Conservation (phyloP, 2,797 vertebrate genomes). For the Pseudochirops corinnae region DNA sequence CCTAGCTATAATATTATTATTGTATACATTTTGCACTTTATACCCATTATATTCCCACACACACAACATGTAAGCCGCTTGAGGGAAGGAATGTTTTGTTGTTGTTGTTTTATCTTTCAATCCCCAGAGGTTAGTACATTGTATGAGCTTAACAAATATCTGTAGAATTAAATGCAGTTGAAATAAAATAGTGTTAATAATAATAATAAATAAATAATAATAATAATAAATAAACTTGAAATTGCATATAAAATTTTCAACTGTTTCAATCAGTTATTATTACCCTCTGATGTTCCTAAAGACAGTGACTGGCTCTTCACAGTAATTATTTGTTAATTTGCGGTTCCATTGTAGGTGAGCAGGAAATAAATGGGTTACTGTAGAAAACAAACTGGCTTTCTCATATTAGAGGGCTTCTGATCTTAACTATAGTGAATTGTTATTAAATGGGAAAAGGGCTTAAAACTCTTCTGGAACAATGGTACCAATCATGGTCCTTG, state of each 20-base stretch:
- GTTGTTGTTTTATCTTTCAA: not conserved
- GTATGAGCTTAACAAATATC: not conserved
- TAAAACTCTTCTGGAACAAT: not conserved
- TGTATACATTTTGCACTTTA: not conserved
- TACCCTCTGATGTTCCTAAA: not conserved
- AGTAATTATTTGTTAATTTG: not conserved
- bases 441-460: not conserved
- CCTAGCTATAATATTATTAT: not conserved
- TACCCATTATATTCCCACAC: not conserved
- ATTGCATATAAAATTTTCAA: not conserved
- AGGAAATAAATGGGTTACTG: conserved; percentile 27
- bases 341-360: conserved; percentile 16
- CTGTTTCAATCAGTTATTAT: not conserved
- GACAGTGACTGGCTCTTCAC: not conserved
- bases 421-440: not conserved
- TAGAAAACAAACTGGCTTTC: not conserved
- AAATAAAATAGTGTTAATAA: not conserved
- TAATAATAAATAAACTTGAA: not conserved
- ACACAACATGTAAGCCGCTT: not conserved
- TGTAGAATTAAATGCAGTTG: not conserved
- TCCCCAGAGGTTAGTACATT: not conserved
- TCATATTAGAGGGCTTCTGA: not conserved
- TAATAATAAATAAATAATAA: no score
- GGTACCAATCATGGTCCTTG: not conserved
- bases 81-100: not conserved